A percentile compares a stretch with the other conserved stretches of the same genome.
These are phyloP conservation scores for Acrobasis suavella DNA, from an alignment of 2,888 invertebrate genomes.

Conservation along the genomic window DNA sequence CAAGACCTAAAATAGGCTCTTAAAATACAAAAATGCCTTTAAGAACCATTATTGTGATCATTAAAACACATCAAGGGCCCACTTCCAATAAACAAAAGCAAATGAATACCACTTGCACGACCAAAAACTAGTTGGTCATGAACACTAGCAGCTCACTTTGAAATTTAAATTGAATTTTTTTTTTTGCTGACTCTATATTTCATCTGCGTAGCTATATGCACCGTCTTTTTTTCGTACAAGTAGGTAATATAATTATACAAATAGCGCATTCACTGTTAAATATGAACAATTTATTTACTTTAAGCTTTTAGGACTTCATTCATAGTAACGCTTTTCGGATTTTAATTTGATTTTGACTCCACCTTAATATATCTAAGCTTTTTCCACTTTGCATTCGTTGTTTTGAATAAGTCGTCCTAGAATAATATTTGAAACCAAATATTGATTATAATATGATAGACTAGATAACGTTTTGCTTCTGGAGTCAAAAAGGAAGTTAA, in stretches of 20 bases:
- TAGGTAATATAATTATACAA: constrained; percentile 21
- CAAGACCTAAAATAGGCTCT: constrained; percentile 22
- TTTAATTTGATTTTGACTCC: too few relatives aligned
- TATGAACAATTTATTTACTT: constrained; percentile 9
- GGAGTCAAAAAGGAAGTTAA: not conserved
- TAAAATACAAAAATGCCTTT: constrained; percentile 19
- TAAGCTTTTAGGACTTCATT: too few relatives aligned
- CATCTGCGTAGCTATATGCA: constrained; percentile 22
- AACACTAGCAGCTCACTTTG: constrained; percentile 32
- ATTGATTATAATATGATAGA: too few relatives aligned
- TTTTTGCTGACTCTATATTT: constrained; percentile 23
- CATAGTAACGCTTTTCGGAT: too few relatives aligned
- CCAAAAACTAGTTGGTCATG: constrained; percentile 20
- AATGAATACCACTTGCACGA: constrained; percentile 5
- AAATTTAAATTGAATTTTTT: constrained; percentile 47
- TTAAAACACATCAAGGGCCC: constrained; percentile 10
- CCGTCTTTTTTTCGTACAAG: constrained; percentile 24
- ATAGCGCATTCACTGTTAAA: constrained; percentile 17
- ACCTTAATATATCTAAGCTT: too few relatives aligned
- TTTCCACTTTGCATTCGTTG: too few relatives aligned
- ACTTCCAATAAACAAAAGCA: constrained; percentile 15
- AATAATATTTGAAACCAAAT: too few relatives aligned
- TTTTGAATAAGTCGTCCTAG: too few relatives aligned
- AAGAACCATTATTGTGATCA: constrained; percentile 16
- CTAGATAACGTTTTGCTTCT: not conserved